Percentiles rank a stretch among this genome's conserved stretches.
phyloP scores from a whole-genome alignment of 1,140 invertebrate species.

The Neodiprion lecontei region DNA sequence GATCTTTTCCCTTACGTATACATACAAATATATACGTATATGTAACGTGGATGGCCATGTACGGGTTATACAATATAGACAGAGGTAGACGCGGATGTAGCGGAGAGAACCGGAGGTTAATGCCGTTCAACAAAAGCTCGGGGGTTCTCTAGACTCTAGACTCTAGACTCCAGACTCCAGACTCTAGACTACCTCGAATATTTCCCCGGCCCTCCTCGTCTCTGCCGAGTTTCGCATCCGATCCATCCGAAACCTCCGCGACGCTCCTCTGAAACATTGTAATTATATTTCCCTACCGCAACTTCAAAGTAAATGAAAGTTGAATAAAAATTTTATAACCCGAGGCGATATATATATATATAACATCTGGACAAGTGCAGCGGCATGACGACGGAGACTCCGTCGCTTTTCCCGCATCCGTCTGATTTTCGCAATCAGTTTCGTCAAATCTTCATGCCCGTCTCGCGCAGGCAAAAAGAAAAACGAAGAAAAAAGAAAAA shows the following conservation, averaged over 20 bases:
- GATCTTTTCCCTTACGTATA: neutral
- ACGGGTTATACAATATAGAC: too few relatives aligned
- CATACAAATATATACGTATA: neutral
- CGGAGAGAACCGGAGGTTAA: neutral
- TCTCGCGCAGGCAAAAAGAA: too few relatives aligned
- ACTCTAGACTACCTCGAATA: neutral
- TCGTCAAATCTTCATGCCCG: too few relatives aligned
- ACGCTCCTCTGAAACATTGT: slow-evolving; percentile 27
- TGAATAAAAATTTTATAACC: slow-evolving; percentile 37
- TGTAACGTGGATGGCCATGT: neutral
- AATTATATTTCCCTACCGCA: slow-evolving; percentile 39
- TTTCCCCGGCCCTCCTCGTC: neutral
- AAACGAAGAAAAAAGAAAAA: too few relatives aligned
- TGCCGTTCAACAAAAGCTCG: neutral
- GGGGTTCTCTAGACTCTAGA: neutral
- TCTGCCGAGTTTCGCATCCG: too few relatives aligned
- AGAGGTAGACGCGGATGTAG: too few relatives aligned
- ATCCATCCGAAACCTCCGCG: too few relatives aligned
- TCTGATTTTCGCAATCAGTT: too few relatives aligned
- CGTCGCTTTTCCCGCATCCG: too few relatives aligned
- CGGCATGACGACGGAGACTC: too few relatives aligned
- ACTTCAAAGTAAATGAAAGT: slow-evolving; percentile 41
- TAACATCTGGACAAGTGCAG: too few relatives aligned
- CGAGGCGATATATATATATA: neutral
- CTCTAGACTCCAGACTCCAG: neutral